Evolutionary conservation across 1,140 invertebrate species (phyloP).

Genomic region (Drosophila novamexicana): DNA sequence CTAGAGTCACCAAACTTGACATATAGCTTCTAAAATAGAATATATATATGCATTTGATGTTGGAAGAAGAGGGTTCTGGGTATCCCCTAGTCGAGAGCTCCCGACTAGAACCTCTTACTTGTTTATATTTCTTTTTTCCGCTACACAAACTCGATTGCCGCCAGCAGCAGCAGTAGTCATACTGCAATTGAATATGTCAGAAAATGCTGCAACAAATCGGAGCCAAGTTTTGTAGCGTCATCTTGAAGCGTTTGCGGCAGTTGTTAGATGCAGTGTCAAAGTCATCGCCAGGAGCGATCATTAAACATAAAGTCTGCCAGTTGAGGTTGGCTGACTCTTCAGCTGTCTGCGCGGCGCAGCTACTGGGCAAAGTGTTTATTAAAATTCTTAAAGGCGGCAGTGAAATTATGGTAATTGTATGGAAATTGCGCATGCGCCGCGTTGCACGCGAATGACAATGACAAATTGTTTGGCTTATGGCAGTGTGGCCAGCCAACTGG

Average conservation of each 20-base stretch:
- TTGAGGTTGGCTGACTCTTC: conserved; percentile 5
- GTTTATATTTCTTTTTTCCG: neutral
- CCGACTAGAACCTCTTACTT: too few species aligned
- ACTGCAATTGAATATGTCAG: conserved; percentile 26
- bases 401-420: conserved; percentile 58
- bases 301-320: conserved; percentile 52
- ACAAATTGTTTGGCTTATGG: conserved; percentile 42
- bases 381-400: conserved; percentile 48
- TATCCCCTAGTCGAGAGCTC: too few species aligned
- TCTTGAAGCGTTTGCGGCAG: conserved; percentile 33
- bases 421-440: conserved; percentile 39
- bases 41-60: too few species aligned
- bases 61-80: too few species aligned
- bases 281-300: conserved; percentile 44
- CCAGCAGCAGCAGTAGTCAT: conserved; percentile 4
- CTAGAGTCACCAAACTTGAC: too few species aligned
- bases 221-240: conserved; percentile 26
- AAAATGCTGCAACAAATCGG: conserved; percentile 1
- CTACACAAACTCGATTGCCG: conserved; percentile 1
- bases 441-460: conserved; percentile 45
- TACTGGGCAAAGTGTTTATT: conserved; percentile 37
- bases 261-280: conserved; percentile 38
- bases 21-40: too few species aligned
- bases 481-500: neutral
- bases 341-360: conserved; percentile 13